phyloP scores from a whole-genome alignment of 1,140 invertebrate genomes.

The Meloidogyne hapla region DNA sequence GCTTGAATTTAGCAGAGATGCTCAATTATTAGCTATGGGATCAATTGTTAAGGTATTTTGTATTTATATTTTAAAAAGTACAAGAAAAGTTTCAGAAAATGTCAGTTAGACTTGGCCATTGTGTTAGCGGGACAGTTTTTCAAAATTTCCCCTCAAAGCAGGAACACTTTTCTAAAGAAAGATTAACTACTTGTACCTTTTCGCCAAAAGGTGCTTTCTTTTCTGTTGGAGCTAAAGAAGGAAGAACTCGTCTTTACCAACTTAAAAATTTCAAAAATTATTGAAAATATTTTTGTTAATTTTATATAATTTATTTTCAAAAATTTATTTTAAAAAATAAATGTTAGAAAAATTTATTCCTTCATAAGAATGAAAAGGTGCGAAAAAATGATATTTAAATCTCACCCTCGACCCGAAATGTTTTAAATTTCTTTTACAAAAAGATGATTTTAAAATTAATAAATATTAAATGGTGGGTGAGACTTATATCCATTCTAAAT shows the following conservation, averaged over 20 bases:
- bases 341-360: background rate
- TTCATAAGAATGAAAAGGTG: background rate
- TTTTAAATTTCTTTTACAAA: background rate
- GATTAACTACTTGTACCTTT: conserved; percentile 27
- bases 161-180: conserved; percentile 41
- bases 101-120: conserved; percentile 39
- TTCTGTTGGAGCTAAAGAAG: conserved; percentile 35
- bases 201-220: conserved; percentile 44
- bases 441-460: too few relatives aligned
- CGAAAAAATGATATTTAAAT: background rate
- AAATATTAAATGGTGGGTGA: background rate
- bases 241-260: conserved; percentile 39
- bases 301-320: background rate
- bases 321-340: too few relatives aligned
- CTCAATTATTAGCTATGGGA: conserved; percentile 46
- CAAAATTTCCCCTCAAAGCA: conserved; percentile 50
- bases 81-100: conserved; percentile 43
- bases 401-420: background rate
- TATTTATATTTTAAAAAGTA: conserved; percentile 17
- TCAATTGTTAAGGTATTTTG: conserved; percentile 44
- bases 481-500: background rate
- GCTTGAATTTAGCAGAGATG: conserved; percentile 40
- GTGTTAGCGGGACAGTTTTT: conserved; percentile 40
- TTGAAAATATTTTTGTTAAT: conserved; percentile 13
- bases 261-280: conserved; percentile 37